These are phyloP conservation scores for Andrena camellia DNA, from an alignment of 2,888 invertebrate genomes.

Conservation along the genomic window DNA sequence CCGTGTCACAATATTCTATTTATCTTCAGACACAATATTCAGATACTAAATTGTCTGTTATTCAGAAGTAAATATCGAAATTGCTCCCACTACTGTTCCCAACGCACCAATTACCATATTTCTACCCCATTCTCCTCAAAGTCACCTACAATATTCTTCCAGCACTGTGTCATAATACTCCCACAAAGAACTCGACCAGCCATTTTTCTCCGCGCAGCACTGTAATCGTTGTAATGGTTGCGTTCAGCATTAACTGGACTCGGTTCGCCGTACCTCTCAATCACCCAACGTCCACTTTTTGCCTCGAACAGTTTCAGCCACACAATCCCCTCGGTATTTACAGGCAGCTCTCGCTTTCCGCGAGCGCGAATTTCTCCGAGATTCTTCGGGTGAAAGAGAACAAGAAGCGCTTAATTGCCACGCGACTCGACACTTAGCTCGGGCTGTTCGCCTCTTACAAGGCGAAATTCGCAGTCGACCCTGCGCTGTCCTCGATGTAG, in stretches of 20 bases:
- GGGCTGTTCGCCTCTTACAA: background rate
- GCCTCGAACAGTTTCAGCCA: background rate
- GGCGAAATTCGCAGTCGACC: background rate
- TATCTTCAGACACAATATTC: too few relatives aligned
- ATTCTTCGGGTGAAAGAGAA: conserved; percentile 55
- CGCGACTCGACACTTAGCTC: background rate
- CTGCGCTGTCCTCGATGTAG: background rate
- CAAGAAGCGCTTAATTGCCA: conserved; percentile 37
- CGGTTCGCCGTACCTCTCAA: background rate
- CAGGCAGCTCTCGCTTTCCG: conserved; percentile 48
- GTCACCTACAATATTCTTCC: background rate
- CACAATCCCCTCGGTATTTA: conserved; percentile 16
- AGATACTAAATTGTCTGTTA: too few relatives aligned
- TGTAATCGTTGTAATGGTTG: background rate
- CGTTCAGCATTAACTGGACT: background rate
- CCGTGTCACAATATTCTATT: too few relatives aligned
- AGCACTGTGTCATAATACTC: conserved; percentile 1
- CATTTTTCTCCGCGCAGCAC: background rate
- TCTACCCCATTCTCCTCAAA: background rate
- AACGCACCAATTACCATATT: background rate
- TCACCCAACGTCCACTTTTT: conserved; percentile 9
- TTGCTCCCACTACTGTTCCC: background rate
- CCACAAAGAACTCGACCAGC: background rate
- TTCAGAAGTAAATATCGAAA: background rate
- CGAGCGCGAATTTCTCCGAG: conserved; percentile 42